A percentile compares a stretch with the other conserved stretches of the same genome.
Conservation (phyloP, 37 sponge, comb jelly and placozoan species). For the Bolinopsis microptera region DNA sequence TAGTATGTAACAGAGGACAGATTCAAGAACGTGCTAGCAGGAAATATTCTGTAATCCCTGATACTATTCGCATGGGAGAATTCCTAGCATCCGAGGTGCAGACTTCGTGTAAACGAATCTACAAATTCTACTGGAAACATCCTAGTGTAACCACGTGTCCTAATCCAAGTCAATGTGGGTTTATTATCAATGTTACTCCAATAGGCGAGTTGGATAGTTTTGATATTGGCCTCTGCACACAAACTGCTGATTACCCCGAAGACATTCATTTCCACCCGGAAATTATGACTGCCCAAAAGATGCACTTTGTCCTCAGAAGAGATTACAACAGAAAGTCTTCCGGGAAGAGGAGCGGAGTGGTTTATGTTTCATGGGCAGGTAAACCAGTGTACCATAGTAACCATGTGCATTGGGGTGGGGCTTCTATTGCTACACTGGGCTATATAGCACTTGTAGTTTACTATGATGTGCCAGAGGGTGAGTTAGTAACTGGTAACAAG, state of each 20-base stretch:
- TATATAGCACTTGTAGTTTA: background rate
- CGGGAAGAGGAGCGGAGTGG: background rate
- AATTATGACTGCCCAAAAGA: background rate
- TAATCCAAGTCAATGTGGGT: background rate
- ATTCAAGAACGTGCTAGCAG: background rate
- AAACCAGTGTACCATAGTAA: slow-evolving; percentile 13
- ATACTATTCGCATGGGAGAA: background rate
- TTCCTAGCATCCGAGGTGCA: background rate
- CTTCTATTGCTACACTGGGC: background rate
- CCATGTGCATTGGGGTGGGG: slow-evolving; percentile 14
- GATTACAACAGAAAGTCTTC: background rate
- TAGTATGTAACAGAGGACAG: background rate
- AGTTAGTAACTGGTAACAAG: background rate
- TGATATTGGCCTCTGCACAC: background rate
- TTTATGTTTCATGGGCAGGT: background rate
- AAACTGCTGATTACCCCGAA: background rate
- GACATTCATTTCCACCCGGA: slow-evolving; percentile 12
- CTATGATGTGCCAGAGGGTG: background rate
- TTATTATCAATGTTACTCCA: background rate
- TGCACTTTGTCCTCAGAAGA: slow-evolving; percentile 20
- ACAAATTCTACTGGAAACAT: background rate
- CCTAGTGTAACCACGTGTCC: background rate
- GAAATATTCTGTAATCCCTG: background rate
- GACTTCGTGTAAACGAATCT: background rate
- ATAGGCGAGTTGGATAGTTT: background rate